Evolutionary conservation across 1,140 invertebrate genomes (phyloP).

Genomic region (Nasonia vitripennis): DNA sequence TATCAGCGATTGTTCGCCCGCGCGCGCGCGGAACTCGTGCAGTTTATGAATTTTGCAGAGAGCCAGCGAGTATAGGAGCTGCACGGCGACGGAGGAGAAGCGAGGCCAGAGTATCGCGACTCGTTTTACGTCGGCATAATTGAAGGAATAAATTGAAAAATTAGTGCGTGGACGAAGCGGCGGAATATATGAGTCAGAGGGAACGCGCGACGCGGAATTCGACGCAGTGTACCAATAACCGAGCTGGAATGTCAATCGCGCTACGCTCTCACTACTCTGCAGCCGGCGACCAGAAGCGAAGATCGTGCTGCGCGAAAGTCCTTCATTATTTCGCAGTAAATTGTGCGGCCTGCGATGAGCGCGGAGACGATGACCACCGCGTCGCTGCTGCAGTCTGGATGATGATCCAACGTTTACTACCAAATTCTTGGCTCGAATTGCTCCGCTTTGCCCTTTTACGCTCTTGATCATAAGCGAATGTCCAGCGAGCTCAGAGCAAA

Average conservation of each 20-base stretch:
- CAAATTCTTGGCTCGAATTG: slow-evolving; percentile 43
- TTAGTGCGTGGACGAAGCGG: slow-evolving; percentile 42
- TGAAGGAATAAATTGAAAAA: slow-evolving; percentile 55
- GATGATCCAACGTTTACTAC: slow-evolving; percentile 40
- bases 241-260: slow-evolving; percentile 52
- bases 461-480: slow-evolving; percentile 33
- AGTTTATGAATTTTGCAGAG: slow-evolving; percentile 41
- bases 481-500: background rate
- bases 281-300: background rate
- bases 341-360: slow-evolving; percentile 30
- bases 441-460: slow-evolving; percentile 23
- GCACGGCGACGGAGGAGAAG: background rate
- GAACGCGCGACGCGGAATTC: slow-evolving; percentile 24
- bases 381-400: background rate
- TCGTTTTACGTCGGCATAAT: slow-evolving; percentile 51
- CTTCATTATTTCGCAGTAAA: slow-evolving; percentile 53
- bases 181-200: slow-evolving; percentile 45
- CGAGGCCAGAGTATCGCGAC: slow-evolving; percentile 46
- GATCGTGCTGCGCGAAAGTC: slow-evolving; percentile 31
- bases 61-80: background rate
- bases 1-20: slow-evolving; percentile 41
- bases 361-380: background rate
- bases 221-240: slow-evolving; percentile 48
- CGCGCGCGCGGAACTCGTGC: slow-evolving; percentile 25
- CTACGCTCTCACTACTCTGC: background rate